Percentiles rank a stretch among this genome's conserved stretches.
Evolutionary conservation across 1,140 invertebrate genomes (phyloP).

Genomic region (Zaprionus camerounensis): DNA sequence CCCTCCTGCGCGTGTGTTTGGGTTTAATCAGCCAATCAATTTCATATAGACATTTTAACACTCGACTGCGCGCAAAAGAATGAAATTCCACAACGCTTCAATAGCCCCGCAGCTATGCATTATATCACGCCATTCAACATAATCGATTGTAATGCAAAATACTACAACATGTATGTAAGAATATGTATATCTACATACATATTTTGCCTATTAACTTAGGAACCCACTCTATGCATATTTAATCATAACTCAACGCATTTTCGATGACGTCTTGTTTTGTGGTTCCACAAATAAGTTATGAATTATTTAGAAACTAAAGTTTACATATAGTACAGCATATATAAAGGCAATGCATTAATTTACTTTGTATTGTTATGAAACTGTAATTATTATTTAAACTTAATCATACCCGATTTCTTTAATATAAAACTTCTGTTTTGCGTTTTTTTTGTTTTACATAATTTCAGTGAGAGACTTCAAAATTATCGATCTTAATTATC

Average conservation of each 20-base stretch:
- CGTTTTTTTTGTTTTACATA: no score
- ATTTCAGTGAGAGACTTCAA: no score
- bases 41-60: constrained; percentile 78
- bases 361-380: neutral
- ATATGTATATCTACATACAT: neutral
- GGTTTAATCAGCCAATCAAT: constrained; percentile 80
- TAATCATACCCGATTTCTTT: no score
- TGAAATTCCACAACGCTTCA: constrained; percentile 51
- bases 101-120: constrained; percentile 25
- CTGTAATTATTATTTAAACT: no score
- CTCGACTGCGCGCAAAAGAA: constrained; percentile 65
- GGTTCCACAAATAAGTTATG: neutral
- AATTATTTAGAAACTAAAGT: neutral
- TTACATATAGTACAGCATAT: neutral
- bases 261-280: neutral
- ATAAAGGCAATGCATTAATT: neutral
- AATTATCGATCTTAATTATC: no score
- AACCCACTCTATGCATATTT: neutral
- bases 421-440: no score
- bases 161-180: neutral
- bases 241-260: neutral
- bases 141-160: constrained; percentile 43
- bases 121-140: constrained; percentile 23
- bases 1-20: constrained; percentile 26
- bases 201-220: neutral